Base-by-base conservation (phyloP, 2,113 vertebrate species). In the Toxotes chatareus region DNA sequence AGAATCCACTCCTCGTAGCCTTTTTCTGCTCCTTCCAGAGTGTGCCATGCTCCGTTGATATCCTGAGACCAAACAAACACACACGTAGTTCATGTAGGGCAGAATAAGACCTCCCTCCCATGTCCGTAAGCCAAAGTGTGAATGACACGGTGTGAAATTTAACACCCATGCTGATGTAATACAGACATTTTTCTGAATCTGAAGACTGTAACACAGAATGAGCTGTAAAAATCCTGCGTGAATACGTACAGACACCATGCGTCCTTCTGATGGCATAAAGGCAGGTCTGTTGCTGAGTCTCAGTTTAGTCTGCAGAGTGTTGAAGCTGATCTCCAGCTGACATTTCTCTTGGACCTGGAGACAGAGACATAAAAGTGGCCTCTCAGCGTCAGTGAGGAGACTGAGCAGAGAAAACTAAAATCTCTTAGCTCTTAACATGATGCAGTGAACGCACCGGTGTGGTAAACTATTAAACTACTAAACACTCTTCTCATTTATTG, bases 271-370 rank as follows among this genome's bases (percentile, higher is more conserved):
- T 3, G 98, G 98, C 98, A 99, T 98, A 93, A 99, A 99, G 76
- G 97, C 98, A 0, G 98, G 98, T 4, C 98, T 89, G 93, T 97
- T 97, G 94, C 96, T 98, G 40, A 99, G 96, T 16, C 98, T 91
- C 65, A 99, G 96, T 70, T 99, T 99, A 17, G 98, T 99, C 94
- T 99, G 98, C 85, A 99, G 92, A 0, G 98, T 99, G 94, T 99
- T 99, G 94, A 99, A 99, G 95, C 98, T 98, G 94, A 99, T 99
- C 94, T 99, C 98, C 82, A 99, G 94, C 93, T 98, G 98, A 44
- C 97, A 98, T 49, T 99, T 98, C 93, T 98, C 98, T 76, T 98
- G 97, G 56, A 97, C 93, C 93, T 94, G 80, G 17, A 32, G 40
- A 76, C 23, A 31, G 4, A 8, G 56, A 65, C 27, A 8, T 21